Evolutionary conservation across 2,113 vertebrate species (phyloP).

Genomic region (Alethe diademata): DNA sequence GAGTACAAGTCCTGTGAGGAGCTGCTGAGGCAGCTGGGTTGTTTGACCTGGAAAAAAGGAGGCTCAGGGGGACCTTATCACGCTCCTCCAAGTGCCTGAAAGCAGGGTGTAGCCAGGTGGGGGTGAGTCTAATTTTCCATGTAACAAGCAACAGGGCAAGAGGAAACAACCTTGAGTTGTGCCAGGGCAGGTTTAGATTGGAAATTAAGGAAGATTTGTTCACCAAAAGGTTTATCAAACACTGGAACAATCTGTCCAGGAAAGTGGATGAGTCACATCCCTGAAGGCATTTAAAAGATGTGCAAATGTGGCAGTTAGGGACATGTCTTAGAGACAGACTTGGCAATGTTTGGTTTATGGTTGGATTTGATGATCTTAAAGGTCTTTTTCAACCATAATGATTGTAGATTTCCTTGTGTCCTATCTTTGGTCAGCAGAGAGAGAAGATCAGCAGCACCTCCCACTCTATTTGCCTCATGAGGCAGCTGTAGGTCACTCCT

Average conservation of each 20-base stretch:
- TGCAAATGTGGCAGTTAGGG: neutral
- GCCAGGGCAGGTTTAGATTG: neutral
- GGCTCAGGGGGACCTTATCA: neutral
- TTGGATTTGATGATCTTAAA: neutral
- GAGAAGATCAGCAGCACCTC: neutral
- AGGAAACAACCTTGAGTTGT: neutral
- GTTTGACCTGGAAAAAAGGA: neutral
- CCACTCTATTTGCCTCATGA: neutral
- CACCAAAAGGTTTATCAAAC: neutral
- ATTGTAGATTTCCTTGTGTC: neutral
- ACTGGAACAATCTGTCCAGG: neutral
- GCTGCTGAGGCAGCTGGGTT: neutral
- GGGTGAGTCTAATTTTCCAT: neutral
- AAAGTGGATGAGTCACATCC: neutral
- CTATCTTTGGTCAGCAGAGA: neutral
- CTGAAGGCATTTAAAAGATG: neutral
- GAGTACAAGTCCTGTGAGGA: neutral
- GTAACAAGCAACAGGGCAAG: neutral
- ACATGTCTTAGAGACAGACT: neutral
- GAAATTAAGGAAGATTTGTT: neutral
- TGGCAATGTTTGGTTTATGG: neutral
- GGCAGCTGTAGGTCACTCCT: neutral
- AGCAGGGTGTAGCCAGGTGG: neutral
- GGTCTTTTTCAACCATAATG: neutral
- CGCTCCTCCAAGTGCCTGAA: neutral